Percentiles rank a stretch among this genome's conserved stretches.
phyloP scores from a whole-genome alignment of 1,140 invertebrate species.

The Cydia strobilella region DNA sequence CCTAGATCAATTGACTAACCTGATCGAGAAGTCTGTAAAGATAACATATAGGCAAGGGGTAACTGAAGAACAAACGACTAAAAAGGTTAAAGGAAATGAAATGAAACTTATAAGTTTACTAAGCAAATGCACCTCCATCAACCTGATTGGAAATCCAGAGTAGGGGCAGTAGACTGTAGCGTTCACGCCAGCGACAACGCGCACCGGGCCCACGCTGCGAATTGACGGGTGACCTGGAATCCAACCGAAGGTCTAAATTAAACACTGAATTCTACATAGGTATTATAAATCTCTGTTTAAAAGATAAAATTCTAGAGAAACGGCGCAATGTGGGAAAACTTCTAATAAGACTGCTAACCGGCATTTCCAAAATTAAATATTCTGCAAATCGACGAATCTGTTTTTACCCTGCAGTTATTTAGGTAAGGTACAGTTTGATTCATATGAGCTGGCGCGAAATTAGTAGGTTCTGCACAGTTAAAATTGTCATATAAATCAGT shows the following conservation, averaged over 20 bases:
- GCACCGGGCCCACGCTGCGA: slow-evolving; percentile 88
- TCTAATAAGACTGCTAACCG: not conserved
- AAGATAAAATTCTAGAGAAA: too few species aligned
- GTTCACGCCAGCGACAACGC: slow-evolving; percentile 90
- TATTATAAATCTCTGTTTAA: too few species aligned
- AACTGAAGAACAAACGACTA: slow-evolving; percentile 29
- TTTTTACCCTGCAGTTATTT: too few species aligned
- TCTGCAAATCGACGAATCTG: too few species aligned
- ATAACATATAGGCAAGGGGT: slow-evolving; percentile 18
- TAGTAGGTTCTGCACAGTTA: too few species aligned
- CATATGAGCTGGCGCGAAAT: too few species aligned
- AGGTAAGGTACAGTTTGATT: too few species aligned
- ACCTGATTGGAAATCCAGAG: slow-evolving; percentile 91
- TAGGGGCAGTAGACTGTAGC: slow-evolving; percentile 92
- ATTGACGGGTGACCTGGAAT: slow-evolving; percentile 89
- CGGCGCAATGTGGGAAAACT: not conserved
- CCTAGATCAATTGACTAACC: not conserved
- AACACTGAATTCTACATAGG: not conserved
- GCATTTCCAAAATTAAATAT: not conserved
- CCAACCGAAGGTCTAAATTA: slow-evolving; percentile 5
- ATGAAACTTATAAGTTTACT: slow-evolving; percentile 77
- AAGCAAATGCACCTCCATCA: slow-evolving; percentile 79
- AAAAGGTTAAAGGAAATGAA: slow-evolving; percentile 49
- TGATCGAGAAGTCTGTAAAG: not conserved
- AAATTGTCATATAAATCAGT: too few species aligned